A percentile compares a stretch with the other conserved stretches of the same genome.
Conservation (phyloP, 2,888 invertebrate genomes). For the Drosophila falleni region DNA sequence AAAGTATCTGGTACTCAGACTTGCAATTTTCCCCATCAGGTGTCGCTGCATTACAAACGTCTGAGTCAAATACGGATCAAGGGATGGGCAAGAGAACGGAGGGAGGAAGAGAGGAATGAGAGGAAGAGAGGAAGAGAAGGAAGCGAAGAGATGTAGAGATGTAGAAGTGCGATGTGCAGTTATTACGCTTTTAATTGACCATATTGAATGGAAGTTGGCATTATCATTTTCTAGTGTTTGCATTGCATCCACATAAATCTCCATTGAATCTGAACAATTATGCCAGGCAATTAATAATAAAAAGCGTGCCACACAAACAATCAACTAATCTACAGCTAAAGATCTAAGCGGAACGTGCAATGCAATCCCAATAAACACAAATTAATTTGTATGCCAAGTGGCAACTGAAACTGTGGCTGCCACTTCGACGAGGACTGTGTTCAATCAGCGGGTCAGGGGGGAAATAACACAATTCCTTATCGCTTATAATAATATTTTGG, state of each 20-base stretch:
- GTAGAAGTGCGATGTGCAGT: slow-evolving; percentile 7
- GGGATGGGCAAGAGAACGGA: neutral
- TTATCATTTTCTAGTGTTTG: slow-evolving; percentile 1
- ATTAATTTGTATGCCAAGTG: slow-evolving; percentile 68
- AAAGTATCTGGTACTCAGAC: neutral
- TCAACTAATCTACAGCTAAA: slow-evolving; percentile 45
- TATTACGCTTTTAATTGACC: slow-evolving; percentile 52
- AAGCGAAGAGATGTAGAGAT: neutral
- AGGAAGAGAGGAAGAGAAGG: neutral
- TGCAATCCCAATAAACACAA: slow-evolving; percentile 52
- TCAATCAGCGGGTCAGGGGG: neutral
- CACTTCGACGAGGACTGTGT: slow-evolving; percentile 1
- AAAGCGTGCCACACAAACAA: slow-evolving; percentile 40
- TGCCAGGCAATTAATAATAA: slow-evolving; percentile 65
- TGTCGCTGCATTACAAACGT: neutral
- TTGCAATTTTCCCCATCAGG: neutral
- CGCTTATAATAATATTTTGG: neutral
- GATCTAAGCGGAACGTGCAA: slow-evolving; percentile 57
- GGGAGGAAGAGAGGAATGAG: neutral
- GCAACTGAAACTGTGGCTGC: slow-evolving; percentile 24
- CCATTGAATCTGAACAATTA: slow-evolving; percentile 72
- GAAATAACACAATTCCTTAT: slow-evolving; percentile 8
- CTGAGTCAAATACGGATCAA: slow-evolving; percentile 12
- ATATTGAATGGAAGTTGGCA: slow-evolving; percentile 19
- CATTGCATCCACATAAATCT: slow-evolving; percentile 53